phyloP scores from a whole-genome alignment of 2,797 vertebrate species.

The Pseudomugil tenellus region DNA sequence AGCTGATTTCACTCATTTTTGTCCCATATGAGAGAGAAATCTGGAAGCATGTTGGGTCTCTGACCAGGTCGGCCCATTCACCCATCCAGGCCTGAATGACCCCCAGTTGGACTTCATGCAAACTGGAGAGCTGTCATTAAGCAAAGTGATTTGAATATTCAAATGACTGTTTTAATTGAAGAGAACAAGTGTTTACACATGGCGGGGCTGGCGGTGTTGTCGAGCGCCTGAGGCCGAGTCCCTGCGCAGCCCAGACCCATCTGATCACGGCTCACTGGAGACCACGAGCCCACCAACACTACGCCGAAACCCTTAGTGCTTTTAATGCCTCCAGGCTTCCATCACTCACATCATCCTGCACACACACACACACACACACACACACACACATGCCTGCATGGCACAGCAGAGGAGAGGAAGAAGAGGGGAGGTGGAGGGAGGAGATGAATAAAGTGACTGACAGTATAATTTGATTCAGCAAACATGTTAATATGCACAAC shows the following conservation, averaged over 20 bases:
- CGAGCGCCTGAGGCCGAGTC: conserved; percentile 72
- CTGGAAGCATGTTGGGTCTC: conserved; percentile 12
- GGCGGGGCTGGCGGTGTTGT: conserved; percentile 73
- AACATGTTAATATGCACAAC: conserved; percentile 48
- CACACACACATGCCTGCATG: conserved; percentile 2
- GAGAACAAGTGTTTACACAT: conserved; percentile 81
- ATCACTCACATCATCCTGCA: conserved; percentile 35
- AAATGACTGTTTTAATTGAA: conserved; percentile 82
- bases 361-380: conserved; percentile 32
- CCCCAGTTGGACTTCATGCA: conserved; percentile 63
- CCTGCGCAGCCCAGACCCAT: conserved; percentile 73
- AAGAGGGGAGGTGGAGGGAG: conserved; percentile 12
- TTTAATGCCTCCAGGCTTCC: conserved; percentile 74
- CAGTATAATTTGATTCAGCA: conserved; percentile 49
- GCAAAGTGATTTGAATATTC: conserved; percentile 79
- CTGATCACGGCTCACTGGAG: conserved; percentile 78
- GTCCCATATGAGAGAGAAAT: conserved; percentile 23
- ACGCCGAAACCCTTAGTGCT: conserved; percentile 67
- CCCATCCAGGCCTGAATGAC: conserved; percentile 43
- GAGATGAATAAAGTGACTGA: conserved; percentile 47
- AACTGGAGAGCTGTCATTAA: conserved; percentile 69
- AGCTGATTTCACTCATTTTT: conserved; percentile 7
- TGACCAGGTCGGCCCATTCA: conserved; percentile 32
- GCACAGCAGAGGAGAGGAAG: conserved; percentile 9
- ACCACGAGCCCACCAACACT: conserved; percentile 67